Evolutionary conservation across 1,140 invertebrate species (phyloP), one percentile per base, ranked within the genome.

Genomic region (Drosophila novamexicana): DNA sequence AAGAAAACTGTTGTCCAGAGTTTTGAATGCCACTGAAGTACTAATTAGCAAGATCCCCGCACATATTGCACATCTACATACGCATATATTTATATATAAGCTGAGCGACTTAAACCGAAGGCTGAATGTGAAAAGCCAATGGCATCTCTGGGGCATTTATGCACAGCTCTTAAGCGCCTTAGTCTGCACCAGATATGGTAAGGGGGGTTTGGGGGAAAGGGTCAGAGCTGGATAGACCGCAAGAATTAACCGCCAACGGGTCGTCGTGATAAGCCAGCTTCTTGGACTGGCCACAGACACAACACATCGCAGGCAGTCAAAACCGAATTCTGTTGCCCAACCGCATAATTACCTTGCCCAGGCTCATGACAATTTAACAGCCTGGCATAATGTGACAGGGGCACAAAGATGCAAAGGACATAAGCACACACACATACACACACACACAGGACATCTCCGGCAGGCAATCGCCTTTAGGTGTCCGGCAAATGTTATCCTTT

Each of bases 321-420:
- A 74, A 74, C 71, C 71, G 14, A 77, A 63, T 16, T 68, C 58
- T 74, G 70, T 50, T 53, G 65, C 65, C 64, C 64, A 52, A 77
- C 75, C 78, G 71, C 78, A 86, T 86, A 86, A 86, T 86, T 88
- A 88, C 86, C 83, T 88, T 73, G 73, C 63, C 67, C 32, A 22
- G 57, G 39, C 57, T 56, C 67, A 84, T 88, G 85, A 88, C 80
- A 84, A 89, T 80, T 89, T 89, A 89, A 88, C 83, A 84, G 83
- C 77, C 83, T 78, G 74, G 78, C 77, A 90, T 85, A 90, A 89
- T 85, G 81, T 81, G 61, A 58, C 69, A 68, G 49, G 40, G 81
- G 70, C 76, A 89, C 80, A 89, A 63, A 64, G 74, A 67, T 57
- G 68, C 62, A 62, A 37, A 49, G 45, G 10, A 44, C 52, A 70